phyloP scores from a whole-genome alignment of 2,113 vertebrate species.

The Microcebus tavaratra region DNA sequence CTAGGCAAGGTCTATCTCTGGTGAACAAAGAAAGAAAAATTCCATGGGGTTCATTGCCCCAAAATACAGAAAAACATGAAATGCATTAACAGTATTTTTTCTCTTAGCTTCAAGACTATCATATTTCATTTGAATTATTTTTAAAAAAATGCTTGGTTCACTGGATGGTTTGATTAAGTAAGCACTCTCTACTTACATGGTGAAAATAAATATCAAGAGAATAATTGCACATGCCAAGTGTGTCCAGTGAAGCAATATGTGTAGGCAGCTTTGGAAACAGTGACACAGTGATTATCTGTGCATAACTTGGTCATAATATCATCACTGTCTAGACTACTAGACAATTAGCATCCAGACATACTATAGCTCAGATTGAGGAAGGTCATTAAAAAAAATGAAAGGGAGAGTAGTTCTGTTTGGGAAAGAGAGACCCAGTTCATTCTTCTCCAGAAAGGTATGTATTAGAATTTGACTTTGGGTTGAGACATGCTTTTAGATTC shows the following conservation, averaged over 20 bases:
- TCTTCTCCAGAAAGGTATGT: background rate
- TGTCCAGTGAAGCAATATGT: conserved; percentile 84
- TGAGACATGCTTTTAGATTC: background rate
- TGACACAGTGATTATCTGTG: conserved; percentile 84
- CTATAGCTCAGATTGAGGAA: conserved; percentile 83
- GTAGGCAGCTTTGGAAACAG: conserved; percentile 87
- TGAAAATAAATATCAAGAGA: conserved; percentile 84
- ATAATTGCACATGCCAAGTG: conserved; percentile 83
- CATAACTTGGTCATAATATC: conserved; percentile 89
- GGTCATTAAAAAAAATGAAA: conserved; percentile 30
- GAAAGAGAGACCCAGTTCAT: background rate
- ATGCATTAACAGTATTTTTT: background rate
- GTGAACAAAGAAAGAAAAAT: background rate
- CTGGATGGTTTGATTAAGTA: conserved; percentile 78
- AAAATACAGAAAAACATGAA: background rate
- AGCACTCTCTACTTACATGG: conserved; percentile 78
- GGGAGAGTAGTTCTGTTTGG: background rate
- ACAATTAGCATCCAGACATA: conserved; percentile 89
- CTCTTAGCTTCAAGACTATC: conserved; percentile 56
- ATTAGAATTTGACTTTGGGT: background rate
- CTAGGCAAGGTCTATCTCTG: background rate
- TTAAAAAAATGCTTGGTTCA: conserved; percentile 62
- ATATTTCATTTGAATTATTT: conserved; percentile 47
- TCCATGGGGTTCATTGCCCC: background rate
- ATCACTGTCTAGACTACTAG: conserved; percentile 89